These are phyloP conservation scores for Potamilus streckersoni DNA, from an alignment of 1,140 invertebrate genomes.

Conservation along the genomic window DNA sequence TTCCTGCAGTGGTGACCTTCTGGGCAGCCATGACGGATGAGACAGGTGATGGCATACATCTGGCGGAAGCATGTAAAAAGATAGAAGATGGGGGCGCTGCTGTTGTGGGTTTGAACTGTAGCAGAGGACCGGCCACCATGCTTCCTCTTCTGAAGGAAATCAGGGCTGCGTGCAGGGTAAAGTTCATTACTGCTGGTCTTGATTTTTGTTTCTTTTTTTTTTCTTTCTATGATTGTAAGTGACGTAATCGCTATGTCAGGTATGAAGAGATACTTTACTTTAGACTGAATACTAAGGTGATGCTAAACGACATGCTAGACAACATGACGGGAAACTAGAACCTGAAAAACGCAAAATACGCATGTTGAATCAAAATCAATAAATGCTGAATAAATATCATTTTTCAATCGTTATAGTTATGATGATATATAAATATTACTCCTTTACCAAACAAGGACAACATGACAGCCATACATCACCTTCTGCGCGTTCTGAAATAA, in stretches of 20 bases:
- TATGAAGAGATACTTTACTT: background rate
- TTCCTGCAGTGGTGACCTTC: slow-evolving; percentile 37
- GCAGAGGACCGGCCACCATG: slow-evolving; percentile 57
- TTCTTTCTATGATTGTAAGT: too few species aligned
- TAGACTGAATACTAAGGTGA: background rate
- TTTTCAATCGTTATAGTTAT: too few species aligned
- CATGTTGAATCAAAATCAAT: too few species aligned
- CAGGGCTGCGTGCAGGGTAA: slow-evolving; percentile 53
- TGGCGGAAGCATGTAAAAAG: slow-evolving; percentile 46
- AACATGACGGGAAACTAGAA: too few species aligned
- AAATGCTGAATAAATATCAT: too few species aligned
- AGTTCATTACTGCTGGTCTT: background rate
- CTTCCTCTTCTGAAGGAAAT: slow-evolving; percentile 50
- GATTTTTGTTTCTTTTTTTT: background rate
- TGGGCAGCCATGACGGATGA: slow-evolving; percentile 33
- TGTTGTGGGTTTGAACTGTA: slow-evolving; percentile 62
- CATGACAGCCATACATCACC: too few species aligned
- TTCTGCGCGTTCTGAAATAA: too few species aligned
- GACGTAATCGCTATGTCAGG: background rate
- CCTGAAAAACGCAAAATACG: too few species aligned
- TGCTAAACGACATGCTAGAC: too few species aligned
- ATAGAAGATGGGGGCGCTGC: slow-evolving; percentile 57
- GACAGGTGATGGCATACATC: slow-evolving; percentile 47
- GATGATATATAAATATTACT: too few species aligned
- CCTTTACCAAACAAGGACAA: too few species aligned